Evolutionary conservation across 2,113 vertebrate species (phyloP).

Genomic region (Carlito syrichta): DNA sequence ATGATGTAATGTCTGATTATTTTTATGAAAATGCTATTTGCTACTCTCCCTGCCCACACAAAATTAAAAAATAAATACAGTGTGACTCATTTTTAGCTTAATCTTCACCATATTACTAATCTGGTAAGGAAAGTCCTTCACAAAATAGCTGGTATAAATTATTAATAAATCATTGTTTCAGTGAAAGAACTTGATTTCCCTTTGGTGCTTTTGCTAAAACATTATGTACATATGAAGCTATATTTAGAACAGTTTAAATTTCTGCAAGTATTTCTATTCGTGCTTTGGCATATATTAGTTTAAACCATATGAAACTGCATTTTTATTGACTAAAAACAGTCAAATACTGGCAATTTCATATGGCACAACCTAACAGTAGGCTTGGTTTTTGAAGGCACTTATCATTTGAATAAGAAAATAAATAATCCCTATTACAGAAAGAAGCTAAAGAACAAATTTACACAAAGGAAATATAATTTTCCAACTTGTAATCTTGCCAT

Average conservation of each 20-base stretch:
- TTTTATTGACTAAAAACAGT: conserved; percentile 40
- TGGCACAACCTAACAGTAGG: neutral
- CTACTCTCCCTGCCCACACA: rapidly evolving
- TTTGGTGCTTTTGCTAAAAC: neutral
- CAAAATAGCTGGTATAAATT: neutral
- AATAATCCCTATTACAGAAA: conserved; percentile 22
- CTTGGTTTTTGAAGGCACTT: neutral
- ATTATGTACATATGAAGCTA: neutral
- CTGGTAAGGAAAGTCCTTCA: neutral
- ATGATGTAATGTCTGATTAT: neutral
- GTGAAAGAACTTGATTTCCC: neutral
- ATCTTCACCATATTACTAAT: neutral
- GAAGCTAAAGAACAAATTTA: conserved; percentile 51
- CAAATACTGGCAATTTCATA: conserved; percentile 28
- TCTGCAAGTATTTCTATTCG: neutral
- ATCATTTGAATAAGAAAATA: conserved; percentile 47
- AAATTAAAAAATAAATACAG: neutral
- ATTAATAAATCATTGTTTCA: neutral
- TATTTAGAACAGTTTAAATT: neutral
- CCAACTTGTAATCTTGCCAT: conserved; percentile 34
- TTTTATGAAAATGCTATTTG: neutral
- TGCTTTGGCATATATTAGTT: neutral
- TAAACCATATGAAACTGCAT: conserved; percentile 18
- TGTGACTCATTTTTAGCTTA: neutral
- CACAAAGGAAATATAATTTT: conserved; percentile 48